These are phyloP conservation scores for Vombatus ursinus DNA, from an alignment of 2,113 vertebrate genomes.

Conservation along the genomic window DNA sequence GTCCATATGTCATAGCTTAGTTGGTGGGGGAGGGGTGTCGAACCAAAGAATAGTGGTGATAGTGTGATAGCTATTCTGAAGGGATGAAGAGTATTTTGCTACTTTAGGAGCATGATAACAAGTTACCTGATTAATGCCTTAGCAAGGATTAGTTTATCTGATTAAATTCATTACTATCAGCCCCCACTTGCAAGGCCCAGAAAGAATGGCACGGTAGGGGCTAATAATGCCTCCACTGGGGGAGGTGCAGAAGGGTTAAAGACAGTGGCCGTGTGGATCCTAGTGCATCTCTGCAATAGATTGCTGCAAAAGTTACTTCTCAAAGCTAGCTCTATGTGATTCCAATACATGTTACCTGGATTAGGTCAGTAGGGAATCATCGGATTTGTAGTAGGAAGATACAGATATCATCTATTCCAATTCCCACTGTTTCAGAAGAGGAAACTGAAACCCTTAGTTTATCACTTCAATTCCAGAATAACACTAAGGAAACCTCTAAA, in stretches of 20 bases:
- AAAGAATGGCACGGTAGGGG: background rate
- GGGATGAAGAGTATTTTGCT: background rate
- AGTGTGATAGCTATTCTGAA: background rate
- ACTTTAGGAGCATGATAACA: background rate
- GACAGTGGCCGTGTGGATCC: background rate
- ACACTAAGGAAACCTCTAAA: background rate
- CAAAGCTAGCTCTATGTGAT: background rate
- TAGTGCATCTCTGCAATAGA: background rate
- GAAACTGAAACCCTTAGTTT: background rate
- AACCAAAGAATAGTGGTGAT: background rate
- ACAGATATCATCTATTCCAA: background rate
- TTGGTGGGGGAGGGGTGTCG: background rate
- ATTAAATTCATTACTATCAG: conserved; percentile 10
- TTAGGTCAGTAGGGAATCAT: background rate
- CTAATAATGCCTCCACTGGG: background rate
- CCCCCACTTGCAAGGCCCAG: background rate
- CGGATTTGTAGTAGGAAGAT: background rate
- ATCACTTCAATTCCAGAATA: background rate
- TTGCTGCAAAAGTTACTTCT: background rate
- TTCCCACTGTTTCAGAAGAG: background rate
- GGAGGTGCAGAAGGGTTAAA: background rate
- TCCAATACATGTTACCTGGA: background rate
- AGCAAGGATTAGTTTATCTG: conserved; percentile 2
- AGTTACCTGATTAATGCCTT: background rate
- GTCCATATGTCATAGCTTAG: background rate